Conservation (phyloP, 2,797 vertebrate species). For the Sitta carolinensis region DNA sequence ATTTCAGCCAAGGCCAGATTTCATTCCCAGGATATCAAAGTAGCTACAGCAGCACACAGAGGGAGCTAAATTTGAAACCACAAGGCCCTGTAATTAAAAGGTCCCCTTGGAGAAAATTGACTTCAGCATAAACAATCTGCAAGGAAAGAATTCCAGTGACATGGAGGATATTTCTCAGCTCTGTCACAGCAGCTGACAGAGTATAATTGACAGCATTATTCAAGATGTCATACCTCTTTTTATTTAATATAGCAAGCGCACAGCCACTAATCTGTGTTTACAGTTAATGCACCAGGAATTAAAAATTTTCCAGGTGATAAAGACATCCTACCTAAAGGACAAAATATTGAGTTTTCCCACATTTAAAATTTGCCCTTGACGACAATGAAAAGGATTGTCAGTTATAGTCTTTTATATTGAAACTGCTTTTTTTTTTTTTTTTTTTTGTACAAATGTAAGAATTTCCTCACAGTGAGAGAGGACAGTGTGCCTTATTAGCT, state of each 20-base stretch:
- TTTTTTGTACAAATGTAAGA: not conserved
- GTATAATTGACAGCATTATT: not conserved
- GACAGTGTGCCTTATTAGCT: not conserved
- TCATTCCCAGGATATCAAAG: not conserved
- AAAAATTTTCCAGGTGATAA: not conserved
- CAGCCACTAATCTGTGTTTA: not conserved
- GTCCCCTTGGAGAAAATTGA: not conserved
- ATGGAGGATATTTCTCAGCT: not conserved
- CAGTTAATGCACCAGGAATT: not conserved
- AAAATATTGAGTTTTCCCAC: not conserved
- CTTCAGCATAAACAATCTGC: not conserved
- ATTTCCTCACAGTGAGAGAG: not conserved
- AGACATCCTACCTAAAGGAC: not conserved
- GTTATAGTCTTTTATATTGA: not conserved
- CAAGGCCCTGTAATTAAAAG: not conserved
- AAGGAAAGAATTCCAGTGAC: not conserved
- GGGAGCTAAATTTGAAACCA: not conserved
- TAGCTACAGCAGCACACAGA: not conserved
- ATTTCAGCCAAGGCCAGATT: not conserved
- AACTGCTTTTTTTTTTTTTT: not conserved
- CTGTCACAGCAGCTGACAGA: not conserved
- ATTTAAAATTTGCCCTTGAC: not conserved
- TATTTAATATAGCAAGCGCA: not conserved
- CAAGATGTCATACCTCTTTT: not conserved
- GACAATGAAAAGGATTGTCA: not conserved